Conservation (phyloP, 2,113 vertebrate species). For the Danionella cerebrum region DNA sequence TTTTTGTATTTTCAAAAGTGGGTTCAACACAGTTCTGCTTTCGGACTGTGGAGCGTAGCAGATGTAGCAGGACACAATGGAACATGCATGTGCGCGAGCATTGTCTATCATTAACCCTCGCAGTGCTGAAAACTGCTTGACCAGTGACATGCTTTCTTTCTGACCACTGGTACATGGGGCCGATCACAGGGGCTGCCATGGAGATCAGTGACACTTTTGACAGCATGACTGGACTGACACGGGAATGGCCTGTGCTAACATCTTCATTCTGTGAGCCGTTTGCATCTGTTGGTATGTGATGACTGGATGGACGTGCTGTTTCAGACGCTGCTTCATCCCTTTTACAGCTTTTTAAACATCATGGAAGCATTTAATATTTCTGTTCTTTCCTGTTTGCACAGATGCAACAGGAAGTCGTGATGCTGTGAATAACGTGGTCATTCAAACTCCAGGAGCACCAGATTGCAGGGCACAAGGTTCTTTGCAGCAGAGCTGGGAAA, state of each 20-base stretch:
- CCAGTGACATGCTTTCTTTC: neutral
- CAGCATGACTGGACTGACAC: neutral
- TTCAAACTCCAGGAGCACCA: constrained; percentile 63
- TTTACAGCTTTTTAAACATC: neutral
- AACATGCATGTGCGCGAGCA: neutral
- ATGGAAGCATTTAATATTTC: neutral
- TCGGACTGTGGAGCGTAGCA: neutral
- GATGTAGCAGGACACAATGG: neutral
- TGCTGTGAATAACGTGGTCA: constrained; percentile 51
- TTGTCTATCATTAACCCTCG: constrained; percentile 2
- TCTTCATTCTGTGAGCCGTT: constrained; percentile 21
- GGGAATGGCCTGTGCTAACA: neutral
- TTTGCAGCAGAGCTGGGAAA: constrained; percentile 81
- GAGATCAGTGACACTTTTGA: neutral
- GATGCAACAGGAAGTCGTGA: constrained; percentile 71
- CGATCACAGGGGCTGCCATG: constrained; percentile 28
- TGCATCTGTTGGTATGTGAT: constrained; percentile 20
- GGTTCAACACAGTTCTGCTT: constrained; percentile 4
- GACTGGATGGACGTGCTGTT: no score
- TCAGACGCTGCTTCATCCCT: no score
- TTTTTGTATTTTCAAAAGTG: no score
- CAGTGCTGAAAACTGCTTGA: neutral
- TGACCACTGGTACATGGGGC: neutral
- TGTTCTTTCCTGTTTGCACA: constrained; percentile 19
- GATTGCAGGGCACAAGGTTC: constrained; percentile 61